These are phyloP conservation scores for Trichomycterus rosablanca DNA, from an alignment of 2,113 vertebrate genomes.

Conservation along the genomic window DNA sequence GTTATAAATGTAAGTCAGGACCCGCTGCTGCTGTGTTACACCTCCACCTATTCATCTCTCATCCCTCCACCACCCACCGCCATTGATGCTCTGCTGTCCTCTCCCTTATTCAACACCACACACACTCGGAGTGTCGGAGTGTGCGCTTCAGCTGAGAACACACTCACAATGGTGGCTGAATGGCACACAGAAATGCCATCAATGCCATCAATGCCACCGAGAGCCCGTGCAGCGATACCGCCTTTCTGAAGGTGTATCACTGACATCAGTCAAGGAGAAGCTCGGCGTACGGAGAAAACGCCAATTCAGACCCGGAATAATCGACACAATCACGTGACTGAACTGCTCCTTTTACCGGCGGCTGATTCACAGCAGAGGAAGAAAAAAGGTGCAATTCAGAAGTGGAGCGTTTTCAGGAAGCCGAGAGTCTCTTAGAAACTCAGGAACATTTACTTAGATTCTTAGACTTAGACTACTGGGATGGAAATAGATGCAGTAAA, in stretches of 20 bases:
- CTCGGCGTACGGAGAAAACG: not conserved
- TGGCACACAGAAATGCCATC: conserved; percentile 16
- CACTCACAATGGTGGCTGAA: conserved; percentile 1
- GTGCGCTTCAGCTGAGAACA: not conserved
- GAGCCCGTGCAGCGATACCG: conserved; percentile 5
- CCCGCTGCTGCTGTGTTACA: not conserved
- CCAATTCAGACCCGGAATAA: conserved; percentile 9
- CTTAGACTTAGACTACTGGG: no score
- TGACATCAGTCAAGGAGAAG: conserved; percentile 28
- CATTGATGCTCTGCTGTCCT: not conserved
- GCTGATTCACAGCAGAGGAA: not conserved
- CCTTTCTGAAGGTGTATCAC: not conserved
- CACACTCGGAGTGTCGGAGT: not conserved
- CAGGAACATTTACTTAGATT: not conserved
- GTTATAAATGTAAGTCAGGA: conserved; percentile 1
- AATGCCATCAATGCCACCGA: conserved; percentile 9
- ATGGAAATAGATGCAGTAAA: no score
- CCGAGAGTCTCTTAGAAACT: no score
- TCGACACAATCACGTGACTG: conserved; percentile 19
- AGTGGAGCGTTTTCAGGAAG: no score
- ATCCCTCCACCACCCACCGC: conserved; percentile 3
- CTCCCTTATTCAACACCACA: not conserved
- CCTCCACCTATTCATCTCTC: not conserved
- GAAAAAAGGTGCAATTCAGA: no score
- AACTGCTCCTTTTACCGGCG: conserved; percentile 6